Evolutionary conservation across 2,888 invertebrate species (phyloP).

Genomic region (Acanthosepion pharaonis): DNA sequence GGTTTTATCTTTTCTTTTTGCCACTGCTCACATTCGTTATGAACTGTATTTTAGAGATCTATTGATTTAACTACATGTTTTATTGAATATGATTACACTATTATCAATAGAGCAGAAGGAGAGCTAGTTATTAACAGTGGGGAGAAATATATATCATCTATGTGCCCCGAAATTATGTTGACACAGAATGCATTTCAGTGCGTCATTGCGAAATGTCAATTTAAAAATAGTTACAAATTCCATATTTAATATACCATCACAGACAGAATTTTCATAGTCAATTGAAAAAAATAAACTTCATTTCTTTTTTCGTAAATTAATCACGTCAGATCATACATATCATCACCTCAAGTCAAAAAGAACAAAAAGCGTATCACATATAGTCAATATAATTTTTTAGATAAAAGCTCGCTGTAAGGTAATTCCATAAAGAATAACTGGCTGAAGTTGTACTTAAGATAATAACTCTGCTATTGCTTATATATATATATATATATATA

Average conservation of each 20-base stretch:
- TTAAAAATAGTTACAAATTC: background rate
- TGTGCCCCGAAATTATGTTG: background rate
- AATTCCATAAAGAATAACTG: no score
- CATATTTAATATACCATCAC: background rate
- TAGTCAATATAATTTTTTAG: background rate
- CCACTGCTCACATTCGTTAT: no score
- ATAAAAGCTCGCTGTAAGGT: background rate
- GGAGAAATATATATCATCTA: background rate
- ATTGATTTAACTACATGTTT: background rate
- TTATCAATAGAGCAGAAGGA: background rate
- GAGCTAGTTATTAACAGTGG: background rate
- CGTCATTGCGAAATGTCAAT: background rate
- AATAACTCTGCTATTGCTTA: no score
- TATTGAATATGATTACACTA: no score
- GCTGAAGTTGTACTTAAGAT: no score
- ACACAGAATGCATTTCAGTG: background rate
- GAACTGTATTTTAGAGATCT: background rate
- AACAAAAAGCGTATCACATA: background rate
- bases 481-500: no score
- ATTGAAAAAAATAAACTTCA: background rate
- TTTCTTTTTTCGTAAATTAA: background rate
- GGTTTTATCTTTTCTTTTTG: no score
- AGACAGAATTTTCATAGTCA: background rate
- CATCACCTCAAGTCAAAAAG: background rate
- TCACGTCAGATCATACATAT: background rate